Conservation (phyloP, 2,888 invertebrate genomes). For the Pristionchus mayeri region DNA sequence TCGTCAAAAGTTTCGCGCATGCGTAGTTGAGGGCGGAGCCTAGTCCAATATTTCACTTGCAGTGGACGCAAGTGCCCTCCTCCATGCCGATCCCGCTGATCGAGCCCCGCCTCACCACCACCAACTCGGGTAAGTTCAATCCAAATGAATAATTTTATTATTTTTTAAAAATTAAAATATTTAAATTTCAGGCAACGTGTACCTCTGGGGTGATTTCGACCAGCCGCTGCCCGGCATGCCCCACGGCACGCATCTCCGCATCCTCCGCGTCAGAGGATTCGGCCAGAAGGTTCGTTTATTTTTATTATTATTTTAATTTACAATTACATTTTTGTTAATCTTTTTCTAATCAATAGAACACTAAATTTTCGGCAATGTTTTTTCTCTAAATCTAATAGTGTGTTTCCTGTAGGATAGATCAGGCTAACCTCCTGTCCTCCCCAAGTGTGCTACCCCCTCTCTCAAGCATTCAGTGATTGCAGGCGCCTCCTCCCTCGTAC, state of each 20-base stretch:
- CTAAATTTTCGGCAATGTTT: no score
- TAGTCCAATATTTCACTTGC: constrained; percentile 10
- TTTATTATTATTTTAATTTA: no score
- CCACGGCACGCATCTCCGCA: constrained; percentile 72
- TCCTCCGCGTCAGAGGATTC: constrained; percentile 65
- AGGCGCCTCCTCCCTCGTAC: constrained; percentile 51
- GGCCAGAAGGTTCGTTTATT: constrained; percentile 49
- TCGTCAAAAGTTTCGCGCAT: no score
- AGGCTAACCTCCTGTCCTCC: not conserved
- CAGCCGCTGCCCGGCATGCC: constrained; percentile 75
- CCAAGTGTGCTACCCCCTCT: not conserved
- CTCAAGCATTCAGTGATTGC: constrained; percentile 41
- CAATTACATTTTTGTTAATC: no score
- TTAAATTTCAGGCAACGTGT: constrained; percentile 67
- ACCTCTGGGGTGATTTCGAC: constrained; percentile 75
- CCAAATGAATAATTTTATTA: not conserved
- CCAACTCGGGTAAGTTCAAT: constrained; percentile 63
- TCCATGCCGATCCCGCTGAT: constrained; percentile 74
- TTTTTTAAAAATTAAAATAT: not conserved
- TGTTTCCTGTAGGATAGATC: not conserved
- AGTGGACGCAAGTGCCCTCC: constrained; percentile 73
- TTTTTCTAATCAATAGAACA: no score
- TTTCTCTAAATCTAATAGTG: not conserved
- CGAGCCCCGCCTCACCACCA: constrained; percentile 73
- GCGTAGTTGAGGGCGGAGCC: no score